These are phyloP conservation scores for Galerucella calmariensis DNA, from an alignment of 2,888 invertebrate species.

Conservation along the genomic window DNA sequence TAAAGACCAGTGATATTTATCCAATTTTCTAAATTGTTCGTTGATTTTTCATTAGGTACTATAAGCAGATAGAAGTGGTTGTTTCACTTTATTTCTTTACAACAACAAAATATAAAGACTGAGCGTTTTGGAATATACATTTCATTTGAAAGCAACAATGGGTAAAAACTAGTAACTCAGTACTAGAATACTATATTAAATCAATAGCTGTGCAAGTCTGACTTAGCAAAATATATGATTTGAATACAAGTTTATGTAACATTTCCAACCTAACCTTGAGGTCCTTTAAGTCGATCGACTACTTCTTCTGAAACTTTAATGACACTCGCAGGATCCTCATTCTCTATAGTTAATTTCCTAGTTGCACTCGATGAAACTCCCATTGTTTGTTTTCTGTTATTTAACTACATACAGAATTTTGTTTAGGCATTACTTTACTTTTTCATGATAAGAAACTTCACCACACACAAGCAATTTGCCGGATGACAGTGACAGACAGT, in stretches of 20 bases:
- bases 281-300: conserved; percentile 69
- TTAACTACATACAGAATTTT: conserved; percentile 35
- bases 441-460: conserved; percentile 16
- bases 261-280: conserved; percentile 52
- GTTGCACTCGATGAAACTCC: conserved; percentile 70
- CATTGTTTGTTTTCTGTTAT: conserved; percentile 61
- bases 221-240: neutral
- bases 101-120: neutral
- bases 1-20: too few species aligned
- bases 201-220: neutral
- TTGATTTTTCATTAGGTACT: too few species aligned
- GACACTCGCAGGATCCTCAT: conserved; percentile 71
- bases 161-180: neutral
- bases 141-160: neutral
- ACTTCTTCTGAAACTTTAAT: conserved; percentile 75
- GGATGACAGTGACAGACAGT: too few species aligned
- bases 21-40: too few species aligned
- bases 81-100: conserved; percentile 22
- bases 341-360: conserved; percentile 73
- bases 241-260: conserved; percentile 30
- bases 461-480: too few species aligned
- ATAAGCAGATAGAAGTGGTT: neutral
- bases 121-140: neutral
- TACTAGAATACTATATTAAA: neutral
- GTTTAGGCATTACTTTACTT: conserved; percentile 25